Conservation (phyloP, 2,113 vertebrate genomes). For the Chascanopsetta lugubris region DNA sequence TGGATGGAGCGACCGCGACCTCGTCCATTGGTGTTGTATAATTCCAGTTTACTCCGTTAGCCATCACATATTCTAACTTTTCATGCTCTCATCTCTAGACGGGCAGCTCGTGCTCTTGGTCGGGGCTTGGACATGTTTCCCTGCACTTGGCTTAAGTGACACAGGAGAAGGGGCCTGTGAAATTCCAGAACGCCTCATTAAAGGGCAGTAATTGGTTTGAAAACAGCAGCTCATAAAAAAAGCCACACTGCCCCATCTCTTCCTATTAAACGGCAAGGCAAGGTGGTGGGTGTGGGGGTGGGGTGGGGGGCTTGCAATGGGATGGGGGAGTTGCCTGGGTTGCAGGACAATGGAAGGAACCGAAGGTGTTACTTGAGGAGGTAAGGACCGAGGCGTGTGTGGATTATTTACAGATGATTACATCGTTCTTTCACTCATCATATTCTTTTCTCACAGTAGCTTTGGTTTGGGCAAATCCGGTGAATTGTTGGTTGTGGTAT, state of each 20-base stretch:
- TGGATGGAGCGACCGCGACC: no score
- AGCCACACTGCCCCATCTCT: slow-evolving; percentile 39
- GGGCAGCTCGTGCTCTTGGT: slow-evolving; percentile 9
- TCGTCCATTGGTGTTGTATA: no score
- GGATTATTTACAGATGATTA: background rate
- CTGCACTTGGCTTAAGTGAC: slow-evolving; percentile 46
- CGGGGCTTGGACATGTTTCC: slow-evolving; percentile 52
- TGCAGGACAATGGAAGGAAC: slow-evolving; percentile 7
- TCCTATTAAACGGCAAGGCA: slow-evolving; percentile 39
- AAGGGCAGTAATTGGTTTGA: slow-evolving; percentile 64
- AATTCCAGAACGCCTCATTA: slow-evolving; percentile 71
- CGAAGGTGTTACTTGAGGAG: slow-evolving; percentile 27
- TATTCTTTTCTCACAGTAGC: background rate
- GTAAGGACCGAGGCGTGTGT: background rate
- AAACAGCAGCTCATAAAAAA: slow-evolving; percentile 65
- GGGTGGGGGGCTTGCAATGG: background rate
- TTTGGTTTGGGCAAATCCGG: background rate
- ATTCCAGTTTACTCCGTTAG: background rate
- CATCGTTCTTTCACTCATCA: slow-evolving; percentile 1
- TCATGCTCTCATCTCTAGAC: slow-evolving; percentile 6
- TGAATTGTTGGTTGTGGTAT: background rate
- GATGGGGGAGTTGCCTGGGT: background rate
- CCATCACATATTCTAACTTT: background rate
- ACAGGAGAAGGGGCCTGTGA: slow-evolving; percentile 45
- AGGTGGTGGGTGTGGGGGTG: background rate